phyloP scores from a whole-genome alignment of 2,888 invertebrate genomes.

The Galerucella calmariensis region DNA sequence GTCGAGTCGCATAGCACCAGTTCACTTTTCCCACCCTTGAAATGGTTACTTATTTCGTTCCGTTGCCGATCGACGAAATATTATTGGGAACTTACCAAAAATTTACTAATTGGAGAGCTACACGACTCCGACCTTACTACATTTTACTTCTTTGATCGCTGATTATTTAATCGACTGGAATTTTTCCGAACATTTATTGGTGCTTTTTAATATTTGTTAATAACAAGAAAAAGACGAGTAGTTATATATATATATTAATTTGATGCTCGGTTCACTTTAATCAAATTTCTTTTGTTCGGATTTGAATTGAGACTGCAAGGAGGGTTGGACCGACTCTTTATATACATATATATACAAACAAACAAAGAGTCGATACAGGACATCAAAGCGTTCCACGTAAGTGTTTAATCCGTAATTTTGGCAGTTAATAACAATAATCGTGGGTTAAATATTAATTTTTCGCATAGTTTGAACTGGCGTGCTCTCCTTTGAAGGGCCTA shows the following conservation, averaged over 20 bases:
- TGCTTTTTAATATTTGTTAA: no score
- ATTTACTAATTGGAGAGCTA: slow-evolving; percentile 43
- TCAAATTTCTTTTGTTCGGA: slow-evolving; percentile 46
- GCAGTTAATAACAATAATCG: slow-evolving; percentile 61
- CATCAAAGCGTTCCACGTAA: slow-evolving; percentile 53
- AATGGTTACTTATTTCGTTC: slow-evolving; percentile 35
- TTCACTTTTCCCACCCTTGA: slow-evolving; percentile 52
- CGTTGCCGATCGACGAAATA: slow-evolving; percentile 39
- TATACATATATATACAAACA: neutral
- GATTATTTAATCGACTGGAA: neutral
- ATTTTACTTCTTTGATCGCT: slow-evolving; percentile 7
- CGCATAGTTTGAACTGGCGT: slow-evolving; percentile 63
- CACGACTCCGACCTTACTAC: slow-evolving; percentile 17
- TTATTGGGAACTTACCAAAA: slow-evolving; percentile 46
- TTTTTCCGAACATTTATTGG: no score
- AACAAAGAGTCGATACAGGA: slow-evolving; percentile 31
- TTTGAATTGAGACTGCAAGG: slow-evolving; percentile 12
- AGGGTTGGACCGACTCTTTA: slow-evolving; percentile 4
- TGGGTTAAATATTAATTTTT: slow-evolving; percentile 64
- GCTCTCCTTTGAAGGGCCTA: slow-evolving; percentile 50
- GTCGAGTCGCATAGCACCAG: slow-evolving; percentile 43
- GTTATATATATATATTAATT: neutral
- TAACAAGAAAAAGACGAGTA: no score
- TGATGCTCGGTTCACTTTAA: slow-evolving; percentile 39
- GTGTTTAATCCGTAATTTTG: slow-evolving; percentile 56